phyloP scores from a whole-genome alignment of 2,888 invertebrate species.

The Synanthedon myopaeformis region DNA sequence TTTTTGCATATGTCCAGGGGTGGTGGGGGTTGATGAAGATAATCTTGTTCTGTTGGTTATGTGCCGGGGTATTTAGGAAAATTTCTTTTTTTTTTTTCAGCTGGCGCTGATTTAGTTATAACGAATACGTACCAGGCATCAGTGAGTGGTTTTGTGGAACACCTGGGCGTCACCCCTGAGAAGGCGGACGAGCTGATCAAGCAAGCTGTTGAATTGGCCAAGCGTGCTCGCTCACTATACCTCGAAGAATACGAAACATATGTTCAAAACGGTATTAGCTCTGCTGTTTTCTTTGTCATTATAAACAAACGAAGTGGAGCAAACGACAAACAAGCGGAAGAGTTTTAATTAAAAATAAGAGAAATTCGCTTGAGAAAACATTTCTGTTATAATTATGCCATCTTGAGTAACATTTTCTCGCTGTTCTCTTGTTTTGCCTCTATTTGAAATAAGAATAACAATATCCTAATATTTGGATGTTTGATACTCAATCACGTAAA shows the following conservation, averaged over 20 bases:
- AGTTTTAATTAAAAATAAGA: too few relatives aligned
- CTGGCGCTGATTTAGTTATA: constrained; percentile 88
- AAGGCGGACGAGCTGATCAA: constrained; percentile 80
- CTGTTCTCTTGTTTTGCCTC: too few relatives aligned
- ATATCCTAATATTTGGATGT: too few relatives aligned
- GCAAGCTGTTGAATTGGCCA: constrained; percentile 80
- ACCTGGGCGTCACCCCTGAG: constrained; percentile 76
- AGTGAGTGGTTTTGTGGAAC: constrained; percentile 79
- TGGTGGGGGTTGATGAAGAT: too few relatives aligned
- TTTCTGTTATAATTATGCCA: too few relatives aligned
- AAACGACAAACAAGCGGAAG: too few relatives aligned
- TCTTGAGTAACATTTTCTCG: too few relatives aligned
- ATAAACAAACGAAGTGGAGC: too few relatives aligned
- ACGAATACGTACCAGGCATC: constrained; percentile 94
- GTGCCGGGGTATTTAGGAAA: neutral
- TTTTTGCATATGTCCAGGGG: neutral
- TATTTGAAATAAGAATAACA: too few relatives aligned
- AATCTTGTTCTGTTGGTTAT: neutral
- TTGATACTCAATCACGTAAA: too few relatives aligned
- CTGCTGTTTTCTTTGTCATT: too few relatives aligned
- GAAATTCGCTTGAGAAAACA: too few relatives aligned
- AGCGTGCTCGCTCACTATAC: constrained; percentile 75
- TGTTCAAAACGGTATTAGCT: constrained; percentile 35
- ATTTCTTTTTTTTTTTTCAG: constrained; percentile 50
- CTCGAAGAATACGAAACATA: constrained; percentile 66